Percentiles rank a stretch among this genome's conserved stretches.
These are phyloP conservation scores for Leptinotarsa rubiginosa DNA, from an alignment of 2,888 invertebrate species.

Conservation along the genomic window DNA sequence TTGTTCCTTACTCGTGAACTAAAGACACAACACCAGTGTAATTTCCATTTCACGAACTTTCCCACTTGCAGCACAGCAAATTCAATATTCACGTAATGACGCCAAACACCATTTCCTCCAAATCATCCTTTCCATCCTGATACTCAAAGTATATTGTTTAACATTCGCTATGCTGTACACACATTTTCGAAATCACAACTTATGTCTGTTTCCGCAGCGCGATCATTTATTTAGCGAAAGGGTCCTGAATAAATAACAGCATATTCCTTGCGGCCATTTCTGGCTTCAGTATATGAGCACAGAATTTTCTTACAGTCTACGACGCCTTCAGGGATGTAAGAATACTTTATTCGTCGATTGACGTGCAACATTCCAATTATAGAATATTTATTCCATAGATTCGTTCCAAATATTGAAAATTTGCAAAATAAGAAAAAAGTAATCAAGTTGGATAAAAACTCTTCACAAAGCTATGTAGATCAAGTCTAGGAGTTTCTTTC, in stretches of 20 bases:
- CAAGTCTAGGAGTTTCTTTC: too few species aligned
- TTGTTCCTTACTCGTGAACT: too few species aligned
- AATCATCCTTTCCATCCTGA: neutral
- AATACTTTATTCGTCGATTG: neutral
- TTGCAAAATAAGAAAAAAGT: neutral
- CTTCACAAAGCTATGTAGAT: too few species aligned
- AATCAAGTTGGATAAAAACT: too few species aligned
- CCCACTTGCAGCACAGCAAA: neutral
- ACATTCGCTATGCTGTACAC: neutral
- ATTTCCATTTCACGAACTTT: neutral
- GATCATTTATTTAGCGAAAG: neutral
- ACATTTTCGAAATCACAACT: slow-evolving; percentile 3
- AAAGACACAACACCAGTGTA: too few species aligned
- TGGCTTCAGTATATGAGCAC: neutral
- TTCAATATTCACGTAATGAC: neutral
- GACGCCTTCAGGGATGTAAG: neutral
- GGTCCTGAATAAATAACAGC: slow-evolving; percentile 18
- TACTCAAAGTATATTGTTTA: neutral
- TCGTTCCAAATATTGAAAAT: neutral
- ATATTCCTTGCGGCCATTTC: slow-evolving; percentile 7
- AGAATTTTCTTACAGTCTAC: neutral
- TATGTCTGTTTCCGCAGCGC: neutral
- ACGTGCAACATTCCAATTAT: neutral
- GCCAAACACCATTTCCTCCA: neutral
- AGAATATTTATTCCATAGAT: too few species aligned